A percentile compares a stretch with the other conserved stretches of the same genome.
Evolutionary conservation across 2,113 vertebrate genomes (phyloP).

Genomic region (Myotis yumanensis): DNA sequence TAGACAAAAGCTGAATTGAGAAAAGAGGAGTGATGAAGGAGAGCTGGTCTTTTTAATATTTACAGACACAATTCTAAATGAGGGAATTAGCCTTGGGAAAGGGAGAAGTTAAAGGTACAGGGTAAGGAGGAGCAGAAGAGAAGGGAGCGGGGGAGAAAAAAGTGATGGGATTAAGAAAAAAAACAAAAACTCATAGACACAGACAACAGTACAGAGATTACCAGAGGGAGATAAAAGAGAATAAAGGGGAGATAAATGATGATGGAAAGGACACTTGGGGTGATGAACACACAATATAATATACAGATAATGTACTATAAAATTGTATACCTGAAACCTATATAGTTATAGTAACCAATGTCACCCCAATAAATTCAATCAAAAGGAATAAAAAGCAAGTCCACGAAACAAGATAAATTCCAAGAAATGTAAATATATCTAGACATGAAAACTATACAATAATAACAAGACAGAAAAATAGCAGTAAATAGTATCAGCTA

Average conservation of each 20-base stretch:
- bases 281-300: not conserved
- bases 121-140: not conserved
- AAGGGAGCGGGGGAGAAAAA: not conserved
- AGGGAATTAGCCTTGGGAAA: not conserved
- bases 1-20: not conserved
- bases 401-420: constrained; percentile 16
- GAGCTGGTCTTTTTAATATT: not conserved
- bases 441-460: not conserved
- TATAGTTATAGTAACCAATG: not conserved
- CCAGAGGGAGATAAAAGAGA: not conserved
- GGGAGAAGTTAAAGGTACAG: not conserved
- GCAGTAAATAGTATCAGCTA: not conserved
- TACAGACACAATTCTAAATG: not conserved
- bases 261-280: not conserved
- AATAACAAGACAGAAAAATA: not conserved
- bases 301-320: not conserved
- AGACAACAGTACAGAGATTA: not conserved
- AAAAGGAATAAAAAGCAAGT: not conserved
- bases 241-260: not conserved
- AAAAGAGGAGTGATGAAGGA: not conserved
- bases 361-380: not conserved
- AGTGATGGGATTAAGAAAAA: not conserved
- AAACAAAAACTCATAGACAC: not conserved
- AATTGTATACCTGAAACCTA: not conserved
- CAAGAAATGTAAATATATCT: not conserved